Evolutionary conservation across 2,888 invertebrate genomes (phyloP), one percentile per base, ranked within the genome.

Genomic region (Leucoptera coffeella): DNA sequence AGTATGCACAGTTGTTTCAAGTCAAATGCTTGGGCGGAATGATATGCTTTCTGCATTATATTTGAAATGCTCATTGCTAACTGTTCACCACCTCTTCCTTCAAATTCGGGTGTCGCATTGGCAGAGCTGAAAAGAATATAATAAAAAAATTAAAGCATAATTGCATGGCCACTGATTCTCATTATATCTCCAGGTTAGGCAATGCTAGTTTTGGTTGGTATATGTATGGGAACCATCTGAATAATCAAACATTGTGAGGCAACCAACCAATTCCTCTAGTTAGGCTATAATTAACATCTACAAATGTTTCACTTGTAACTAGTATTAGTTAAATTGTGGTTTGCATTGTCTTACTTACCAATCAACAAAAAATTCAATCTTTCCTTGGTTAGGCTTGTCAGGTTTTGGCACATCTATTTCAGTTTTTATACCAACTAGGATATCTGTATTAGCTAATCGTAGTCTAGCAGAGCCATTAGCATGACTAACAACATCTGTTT

Each of bases 41-140:
- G 78, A 50, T 94, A 96, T 4, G 93, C 85, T 32, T 82, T 73
- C 24, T 80, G 67, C 40, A 97, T 72, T 38, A 85, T 77, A 32
- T 81, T 83, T 19, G 88, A 82, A 36, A 97, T 82, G 46, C 86
- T 88, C 33, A 78, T 78, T 0, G 90, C 93, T 30, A 96, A 64
- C 32, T 87, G 84, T 43, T 95, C 94, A 2, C 97, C 97, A 14
- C 95, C 95, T 46, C 93, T 74, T 3, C 96, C 97, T 69, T 97
- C 96, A 69, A 96, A 97, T 44, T 86, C 88, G 4, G 95, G 94
- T 2, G 93, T 87, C 2, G 96, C 97, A 77, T 94, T 96, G 6
- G 96, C 96, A 12, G 96, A 96, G 57, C 94, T 93, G 47, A n/a
- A 49, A 50, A 33, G 17, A 6, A 17, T 17, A 15, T 31, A 26